Evolutionary conservation across 2,113 vertebrate species (phyloP), one percentile per base, ranked within the genome.

Genomic region (Centropus bengalensis): DNA sequence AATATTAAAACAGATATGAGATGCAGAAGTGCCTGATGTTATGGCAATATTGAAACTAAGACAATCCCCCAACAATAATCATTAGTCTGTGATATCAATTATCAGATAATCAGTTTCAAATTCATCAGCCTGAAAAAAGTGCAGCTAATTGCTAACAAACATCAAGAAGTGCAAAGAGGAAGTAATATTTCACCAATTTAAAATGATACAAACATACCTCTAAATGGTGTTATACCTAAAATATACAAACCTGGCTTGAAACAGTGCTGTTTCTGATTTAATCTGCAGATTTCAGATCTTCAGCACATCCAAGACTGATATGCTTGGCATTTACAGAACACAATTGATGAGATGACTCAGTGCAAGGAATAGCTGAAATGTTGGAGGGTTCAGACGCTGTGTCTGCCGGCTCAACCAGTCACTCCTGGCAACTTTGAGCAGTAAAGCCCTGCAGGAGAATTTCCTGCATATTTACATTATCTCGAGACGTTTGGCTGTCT

Each of bases 101-200:
- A 97, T 91, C 95, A 96, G 94, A 88, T 92, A 97, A 96, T 93
- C 75, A 38, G 89, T 91, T 96, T 97, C 94, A 96, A 95, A 95
- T 88, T 96, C 93, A 95, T 95, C 95, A 96, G 79, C 82, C 82
- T 85, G 42, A 79, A 84, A 93, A 91, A 93, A 95, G 79, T 49
- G 77, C 38, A 91, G 69, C 84, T 96, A 94, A 97, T 96, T 96
- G 88, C 89, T 92, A 94, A 89, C 60, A 81, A 51, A 89, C 91
- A 96, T 92, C 86, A 73, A 93, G 81, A 91, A 88, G 68, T 77
- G 13, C 66, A 56, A 55, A 82, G 86, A 71, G 51, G 66, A 95
- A 95, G 81, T 69, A 90, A 80, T 94, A 91, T 89, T 91, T 74
- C 94, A 88, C 79, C 36, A n/a, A 23, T 32, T 93, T 80, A 63